phyloP scores from a whole-genome alignment of 2,797 vertebrate species.

The Clarias fuscus region DNA sequence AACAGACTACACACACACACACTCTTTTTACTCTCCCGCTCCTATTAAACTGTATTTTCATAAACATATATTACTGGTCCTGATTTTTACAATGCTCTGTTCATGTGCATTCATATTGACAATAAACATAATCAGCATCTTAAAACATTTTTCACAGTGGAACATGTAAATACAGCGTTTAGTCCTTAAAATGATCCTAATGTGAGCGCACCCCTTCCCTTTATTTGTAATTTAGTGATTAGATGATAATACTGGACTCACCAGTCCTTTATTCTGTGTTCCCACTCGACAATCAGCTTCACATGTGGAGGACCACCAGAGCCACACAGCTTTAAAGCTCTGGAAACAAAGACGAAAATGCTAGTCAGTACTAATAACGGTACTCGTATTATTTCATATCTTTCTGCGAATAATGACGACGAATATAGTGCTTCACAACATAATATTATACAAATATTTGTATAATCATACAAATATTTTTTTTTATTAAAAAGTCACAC shows the following conservation, averaged over 20 bases:
- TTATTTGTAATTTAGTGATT: background rate
- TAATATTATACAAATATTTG: background rate
- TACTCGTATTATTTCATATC: background rate
- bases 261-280: constrained; percentile 85
- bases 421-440: background rate
- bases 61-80: background rate
- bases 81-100: background rate
- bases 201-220: background rate
- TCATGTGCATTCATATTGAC: constrained; percentile 5
- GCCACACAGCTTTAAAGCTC: constrained; percentile 83
- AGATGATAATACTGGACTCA: constrained; percentile 63
- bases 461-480: too few relatives aligned
- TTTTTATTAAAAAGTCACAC: too few relatives aligned
- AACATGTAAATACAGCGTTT: background rate
- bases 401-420: background rate
- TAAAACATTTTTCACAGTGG: background rate
- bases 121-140: background rate
- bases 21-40: background rate
- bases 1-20: constrained; percentile 68
- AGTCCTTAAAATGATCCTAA: background rate
- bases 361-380: background rate
- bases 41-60: background rate
- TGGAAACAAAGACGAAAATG: constrained; percentile 53
- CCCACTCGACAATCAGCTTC: constrained; percentile 91
- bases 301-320: constrained; percentile 86